phyloP scores from a whole-genome alignment of 2,888 invertebrate genomes.

The Harpalus rufipes region DNA sequence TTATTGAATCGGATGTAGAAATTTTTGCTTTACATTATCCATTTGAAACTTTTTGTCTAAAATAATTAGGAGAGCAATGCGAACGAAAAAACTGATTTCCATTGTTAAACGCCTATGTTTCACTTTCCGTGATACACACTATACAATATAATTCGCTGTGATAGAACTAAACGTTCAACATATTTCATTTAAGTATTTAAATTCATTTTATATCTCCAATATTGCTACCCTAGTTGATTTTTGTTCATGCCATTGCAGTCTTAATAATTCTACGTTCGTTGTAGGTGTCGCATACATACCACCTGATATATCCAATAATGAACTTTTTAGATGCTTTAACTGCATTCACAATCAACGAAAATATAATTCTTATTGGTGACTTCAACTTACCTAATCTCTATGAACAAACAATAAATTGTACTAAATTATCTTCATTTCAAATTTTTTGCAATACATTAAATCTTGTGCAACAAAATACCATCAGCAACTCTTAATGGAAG shows the following conservation, averaged over 20 bases:
- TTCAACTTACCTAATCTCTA: constrained; percentile 2
- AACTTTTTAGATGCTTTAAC: background rate
- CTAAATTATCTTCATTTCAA: background rate
- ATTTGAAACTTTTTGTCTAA: no score
- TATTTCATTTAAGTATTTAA: background rate
- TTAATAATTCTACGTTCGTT: background rate
- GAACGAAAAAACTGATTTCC: no score
- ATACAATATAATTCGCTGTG: background rate
- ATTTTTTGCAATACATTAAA: background rate
- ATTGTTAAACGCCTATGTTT: no score
- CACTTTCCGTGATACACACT: no score
- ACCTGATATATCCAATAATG: constrained; percentile 1
- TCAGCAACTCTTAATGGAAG: background rate
- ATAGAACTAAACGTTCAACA: constrained; percentile 1
- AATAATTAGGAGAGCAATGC: no score
- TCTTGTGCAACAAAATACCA: background rate
- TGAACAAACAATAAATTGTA: background rate
- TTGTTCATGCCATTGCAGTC: constrained; percentile 3
- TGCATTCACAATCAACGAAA: background rate
- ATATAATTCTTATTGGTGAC: background rate
- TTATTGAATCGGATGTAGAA: no score
- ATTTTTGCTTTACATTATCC: no score
- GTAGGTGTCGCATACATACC: constrained; percentile 8
- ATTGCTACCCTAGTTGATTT: background rate
- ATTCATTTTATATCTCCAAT: background rate